Conservation (phyloP, 2,113 vertebrate species). For the Semicossyphus pulcher region DNA sequence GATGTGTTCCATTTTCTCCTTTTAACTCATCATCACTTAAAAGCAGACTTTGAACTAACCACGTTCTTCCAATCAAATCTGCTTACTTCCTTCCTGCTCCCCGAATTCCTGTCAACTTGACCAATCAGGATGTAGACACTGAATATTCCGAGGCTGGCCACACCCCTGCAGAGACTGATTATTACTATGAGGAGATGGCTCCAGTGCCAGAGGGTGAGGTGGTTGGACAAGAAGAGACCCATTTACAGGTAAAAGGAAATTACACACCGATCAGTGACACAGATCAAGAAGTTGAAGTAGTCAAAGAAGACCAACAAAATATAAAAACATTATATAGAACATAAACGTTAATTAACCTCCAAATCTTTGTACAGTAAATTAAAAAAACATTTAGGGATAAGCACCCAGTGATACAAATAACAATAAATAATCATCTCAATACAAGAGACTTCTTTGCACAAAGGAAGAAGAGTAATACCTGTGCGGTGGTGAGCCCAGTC, state of each 20-base stretch:
- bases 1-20: constrained; percentile 73
- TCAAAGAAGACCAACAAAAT: background rate
- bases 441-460: background rate
- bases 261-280: constrained; percentile 35
- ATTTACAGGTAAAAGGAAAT: constrained; percentile 79
- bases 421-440: background rate
- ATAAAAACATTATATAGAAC: background rate
- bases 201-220: constrained; percentile 80
- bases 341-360: no score
- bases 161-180: constrained; percentile 84
- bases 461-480: constrained; percentile 1
- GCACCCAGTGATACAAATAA: background rate
- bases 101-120: constrained; percentile 75
- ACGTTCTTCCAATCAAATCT: constrained; percentile 79
- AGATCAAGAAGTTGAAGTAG: background rate
- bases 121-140: constrained; percentile 86
- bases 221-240: constrained; percentile 75
- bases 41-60: constrained; percentile 79
- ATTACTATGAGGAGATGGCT: constrained; percentile 83
- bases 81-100: constrained; percentile 79
- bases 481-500: constrained; percentile 80
- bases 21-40: constrained; percentile 66
- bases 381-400: background rate
- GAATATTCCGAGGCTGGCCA: constrained; percentile 83
- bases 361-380: background rate